Conservation (phyloP, 2,113 vertebrate genomes). For the Pangasianodon gigas region DNA sequence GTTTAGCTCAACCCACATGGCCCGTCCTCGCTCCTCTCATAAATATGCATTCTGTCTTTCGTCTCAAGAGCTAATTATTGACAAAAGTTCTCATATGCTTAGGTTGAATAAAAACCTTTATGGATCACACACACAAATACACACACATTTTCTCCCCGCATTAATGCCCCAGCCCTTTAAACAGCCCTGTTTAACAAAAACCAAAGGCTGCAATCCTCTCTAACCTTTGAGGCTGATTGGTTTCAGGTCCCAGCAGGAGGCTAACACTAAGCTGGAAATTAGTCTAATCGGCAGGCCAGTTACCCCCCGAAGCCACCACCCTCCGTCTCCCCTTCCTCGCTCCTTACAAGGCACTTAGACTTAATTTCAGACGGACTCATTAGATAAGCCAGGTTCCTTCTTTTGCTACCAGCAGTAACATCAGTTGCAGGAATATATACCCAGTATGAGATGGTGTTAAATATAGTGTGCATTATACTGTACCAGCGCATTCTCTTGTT, state of each 20-base stretch:
- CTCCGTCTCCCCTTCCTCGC: not conserved
- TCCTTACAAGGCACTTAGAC: conserved; percentile 36
- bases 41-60: conserved; percentile 50
- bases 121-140: not conserved
- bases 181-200: conserved; percentile 22
- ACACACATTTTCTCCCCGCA: not conserved
- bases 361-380: conserved; percentile 20
- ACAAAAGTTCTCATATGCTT: conserved; percentile 23
- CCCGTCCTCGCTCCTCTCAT: conserved; percentile 24
- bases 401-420: not conserved
- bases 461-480: not conserved
- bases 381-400: not conserved
- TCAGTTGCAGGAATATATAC: not conserved
- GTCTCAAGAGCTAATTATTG: conserved; percentile 23
- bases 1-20: conserved; percentile 18
- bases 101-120: conserved; percentile 27
- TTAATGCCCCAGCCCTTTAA: conserved; percentile 15
- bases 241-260: conserved; percentile 37
- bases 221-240: conserved; percentile 48
- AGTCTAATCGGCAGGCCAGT: conserved; percentile 30
- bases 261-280: not conserved
- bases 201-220: conserved; percentile 31
- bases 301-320: not conserved
- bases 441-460: not conserved
- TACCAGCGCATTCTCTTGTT: not conserved